Percentiles rank a stretch among this genome's conserved stretches.
These are phyloP conservation scores for Bilobella aurantiaca DNA, from an alignment of 1,140 invertebrate species.

Conservation along the genomic window DNA sequence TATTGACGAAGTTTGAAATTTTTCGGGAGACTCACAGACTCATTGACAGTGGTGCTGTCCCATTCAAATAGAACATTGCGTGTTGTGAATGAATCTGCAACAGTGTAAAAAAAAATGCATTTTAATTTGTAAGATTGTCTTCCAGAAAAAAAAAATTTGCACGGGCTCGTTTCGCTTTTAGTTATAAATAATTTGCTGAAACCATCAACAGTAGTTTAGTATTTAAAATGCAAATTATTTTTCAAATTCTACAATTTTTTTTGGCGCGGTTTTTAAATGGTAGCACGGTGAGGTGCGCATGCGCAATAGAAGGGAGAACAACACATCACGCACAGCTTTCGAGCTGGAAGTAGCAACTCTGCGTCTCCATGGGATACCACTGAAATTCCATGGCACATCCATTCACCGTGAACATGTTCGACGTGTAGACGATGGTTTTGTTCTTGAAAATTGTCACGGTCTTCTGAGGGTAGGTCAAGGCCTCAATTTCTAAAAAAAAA, in stretches of 20 bases:
- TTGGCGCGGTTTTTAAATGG: too few species aligned
- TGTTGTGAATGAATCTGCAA: background rate
- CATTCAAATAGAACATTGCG: background rate
- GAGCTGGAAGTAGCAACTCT: slow-evolving; percentile 66
- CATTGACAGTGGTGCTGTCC: background rate
- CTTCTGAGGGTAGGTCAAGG: slow-evolving; percentile 64
- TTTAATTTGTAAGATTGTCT: too few species aligned
- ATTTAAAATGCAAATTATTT: too few species aligned
- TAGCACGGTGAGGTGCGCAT: too few species aligned
- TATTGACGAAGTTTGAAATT: slow-evolving; percentile 1
- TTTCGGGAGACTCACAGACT: background rate
- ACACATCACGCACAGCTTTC: slow-evolving; percentile 60
- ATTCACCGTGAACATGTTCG: slow-evolving; percentile 67
- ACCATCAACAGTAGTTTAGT: too few species aligned
- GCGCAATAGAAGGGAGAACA: too few species aligned
- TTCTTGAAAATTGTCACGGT: slow-evolving; percentile 66
- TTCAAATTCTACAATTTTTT: too few species aligned
- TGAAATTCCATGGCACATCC: slow-evolving; percentile 78
- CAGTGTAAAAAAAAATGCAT: background rate
- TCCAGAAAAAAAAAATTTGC: background rate
- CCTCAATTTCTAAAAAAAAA: slow-evolving; percentile 56
- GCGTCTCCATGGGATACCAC: slow-evolving; percentile 72
- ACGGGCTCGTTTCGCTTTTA: background rate
- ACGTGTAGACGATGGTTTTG: slow-evolving; percentile 64
- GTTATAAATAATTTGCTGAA: too few species aligned